Evolutionary conservation across 2,888 invertebrate genomes (phyloP).

Genomic region (Lithophane leautieri): DNA sequence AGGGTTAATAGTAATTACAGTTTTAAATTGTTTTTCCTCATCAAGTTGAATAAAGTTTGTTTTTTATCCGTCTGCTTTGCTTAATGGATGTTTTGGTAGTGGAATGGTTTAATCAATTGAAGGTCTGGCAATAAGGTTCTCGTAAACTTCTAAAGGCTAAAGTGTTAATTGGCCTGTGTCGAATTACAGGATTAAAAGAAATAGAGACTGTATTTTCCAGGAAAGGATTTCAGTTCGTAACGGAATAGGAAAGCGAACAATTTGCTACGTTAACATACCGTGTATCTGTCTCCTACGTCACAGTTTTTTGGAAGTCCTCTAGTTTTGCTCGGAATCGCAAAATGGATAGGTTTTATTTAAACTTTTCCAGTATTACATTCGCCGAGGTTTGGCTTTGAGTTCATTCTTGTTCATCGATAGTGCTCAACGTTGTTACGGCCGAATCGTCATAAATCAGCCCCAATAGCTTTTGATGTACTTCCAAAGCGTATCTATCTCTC

Average conservation of each 20-base stretch:
- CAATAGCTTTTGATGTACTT: conserved; percentile 9
- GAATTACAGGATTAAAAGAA: conserved; percentile 37
- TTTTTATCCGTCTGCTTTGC: conserved; percentile 57
- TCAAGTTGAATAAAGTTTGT: conserved; percentile 54
- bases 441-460: conserved; percentile 13
- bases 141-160: conserved; percentile 45
- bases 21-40: conserved; percentile 63
- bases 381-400: not conserved
- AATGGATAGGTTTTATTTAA: conserved; percentile 14
- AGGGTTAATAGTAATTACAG: conserved; percentile 67
- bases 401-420: conserved; percentile 26
- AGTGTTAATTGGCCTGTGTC: conserved; percentile 55
- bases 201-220: conserved; percentile 37
- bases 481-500: not conserved
- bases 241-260: conserved; percentile 20
- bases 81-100: conserved; percentile 59
- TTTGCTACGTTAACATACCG: conserved; percentile 14
- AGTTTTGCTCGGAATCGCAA: not conserved
- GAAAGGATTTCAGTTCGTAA: conserved; percentile 32
- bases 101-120: conserved; percentile 54
- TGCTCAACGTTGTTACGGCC: not conserved
- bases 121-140: conserved; percentile 51
- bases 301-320: conserved; percentile 15
- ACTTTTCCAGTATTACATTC: not conserved
- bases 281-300: conserved; percentile 11